Evolutionary conservation across 2,113 vertebrate genomes (phyloP).

Genomic region (Marcusenius ussheri): DNA sequence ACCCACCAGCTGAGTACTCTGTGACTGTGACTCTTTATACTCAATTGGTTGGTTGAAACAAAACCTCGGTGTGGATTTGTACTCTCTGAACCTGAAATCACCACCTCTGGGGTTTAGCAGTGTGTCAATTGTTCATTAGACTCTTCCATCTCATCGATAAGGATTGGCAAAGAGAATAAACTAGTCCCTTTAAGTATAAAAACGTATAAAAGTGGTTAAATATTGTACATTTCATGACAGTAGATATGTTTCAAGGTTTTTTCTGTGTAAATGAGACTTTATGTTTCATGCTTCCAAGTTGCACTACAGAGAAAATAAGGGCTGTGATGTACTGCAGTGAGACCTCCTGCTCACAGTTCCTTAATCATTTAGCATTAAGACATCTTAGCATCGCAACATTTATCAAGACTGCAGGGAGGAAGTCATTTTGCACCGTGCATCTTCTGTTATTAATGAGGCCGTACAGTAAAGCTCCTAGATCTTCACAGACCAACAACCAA

Average conservation of each 20-base stretch:
- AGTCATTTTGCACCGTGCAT: neutral
- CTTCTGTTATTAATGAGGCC: neutral
- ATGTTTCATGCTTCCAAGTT: neutral
- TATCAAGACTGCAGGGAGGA: neutral
- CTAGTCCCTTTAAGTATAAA: neutral
- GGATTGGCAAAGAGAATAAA: neutral
- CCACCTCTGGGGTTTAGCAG: neutral
- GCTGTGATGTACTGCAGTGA: neutral
- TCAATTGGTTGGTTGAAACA: no score
- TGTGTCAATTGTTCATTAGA: slow-evolving; percentile 1
- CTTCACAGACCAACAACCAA: no score
- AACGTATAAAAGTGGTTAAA: neutral
- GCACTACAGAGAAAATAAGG: neutral
- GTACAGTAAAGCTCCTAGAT: no score
- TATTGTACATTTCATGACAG: neutral
- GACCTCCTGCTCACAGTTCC: neutral
- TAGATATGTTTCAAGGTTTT: neutral
- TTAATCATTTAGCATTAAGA: neutral
- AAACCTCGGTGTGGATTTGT: no score
- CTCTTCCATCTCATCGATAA: neutral
- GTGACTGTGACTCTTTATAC: no score
- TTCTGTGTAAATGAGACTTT: neutral
- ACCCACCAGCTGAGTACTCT: no score
- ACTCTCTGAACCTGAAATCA: no score
- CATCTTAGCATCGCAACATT: neutral